phyloP scores from a whole-genome alignment of 2,888 invertebrate species.

The Agrochola macilenta region DNA sequence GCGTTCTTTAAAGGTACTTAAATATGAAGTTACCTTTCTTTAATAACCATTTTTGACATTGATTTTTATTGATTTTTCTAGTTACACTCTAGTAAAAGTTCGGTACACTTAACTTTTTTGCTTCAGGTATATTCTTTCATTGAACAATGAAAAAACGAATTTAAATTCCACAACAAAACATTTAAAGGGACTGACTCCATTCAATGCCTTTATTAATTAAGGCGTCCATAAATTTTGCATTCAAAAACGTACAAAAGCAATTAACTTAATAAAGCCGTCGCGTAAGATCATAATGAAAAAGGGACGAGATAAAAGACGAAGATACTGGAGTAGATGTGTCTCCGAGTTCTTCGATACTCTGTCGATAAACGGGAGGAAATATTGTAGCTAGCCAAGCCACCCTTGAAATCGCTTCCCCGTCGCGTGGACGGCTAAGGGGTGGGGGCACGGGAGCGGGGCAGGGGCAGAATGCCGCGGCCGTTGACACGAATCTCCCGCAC shows the following conservation, averaged over 20 bases:
- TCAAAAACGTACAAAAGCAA: constrained; percentile 64
- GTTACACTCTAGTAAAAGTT: too few species aligned
- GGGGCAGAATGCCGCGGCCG: constrained; percentile 83
- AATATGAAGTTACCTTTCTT: not conserved
- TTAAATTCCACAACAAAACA: constrained; percentile 44
- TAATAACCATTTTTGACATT: not conserved
- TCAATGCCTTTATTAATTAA: constrained; percentile 56
- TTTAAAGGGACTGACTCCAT: constrained; percentile 38
- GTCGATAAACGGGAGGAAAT: constrained; percentile 80
- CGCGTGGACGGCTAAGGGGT: constrained; percentile 72
- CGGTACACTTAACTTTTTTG: not conserved
- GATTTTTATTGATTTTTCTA: not conserved
- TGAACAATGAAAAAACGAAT: constrained; percentile 8
- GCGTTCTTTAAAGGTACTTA: not conserved
- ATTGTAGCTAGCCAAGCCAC: constrained; percentile 81
- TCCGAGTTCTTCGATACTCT: constrained; percentile 84
- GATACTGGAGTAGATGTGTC: constrained; percentile 82
- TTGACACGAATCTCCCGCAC: constrained; percentile 88
- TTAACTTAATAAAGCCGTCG: constrained; percentile 78
- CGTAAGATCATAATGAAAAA: constrained; percentile 75
- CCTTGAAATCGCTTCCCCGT: constrained; percentile 85
- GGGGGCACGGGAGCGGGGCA: constrained; percentile 67
- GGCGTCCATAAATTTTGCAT: constrained; percentile 64
- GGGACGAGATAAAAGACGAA: constrained; percentile 81
- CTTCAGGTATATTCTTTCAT: not conserved